Conservation (phyloP, 2,888 invertebrate species). For the Hypolimnas misippus region DNA sequence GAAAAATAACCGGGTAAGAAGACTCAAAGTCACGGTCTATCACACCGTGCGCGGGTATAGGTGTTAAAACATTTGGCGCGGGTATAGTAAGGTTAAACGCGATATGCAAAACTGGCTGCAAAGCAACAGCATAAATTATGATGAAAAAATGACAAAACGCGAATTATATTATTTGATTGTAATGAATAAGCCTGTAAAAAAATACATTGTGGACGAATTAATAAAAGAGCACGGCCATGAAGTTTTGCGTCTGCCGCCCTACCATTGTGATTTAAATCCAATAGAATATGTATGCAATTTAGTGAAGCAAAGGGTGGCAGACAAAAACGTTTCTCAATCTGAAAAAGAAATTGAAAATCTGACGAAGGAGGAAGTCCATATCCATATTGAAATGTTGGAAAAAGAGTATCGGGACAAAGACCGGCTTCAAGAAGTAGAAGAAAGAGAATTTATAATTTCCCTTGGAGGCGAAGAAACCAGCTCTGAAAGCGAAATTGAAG, state of each 20-base stretch:
- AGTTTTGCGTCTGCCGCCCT: too few relatives aligned
- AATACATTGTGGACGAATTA: too few relatives aligned
- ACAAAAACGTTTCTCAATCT: conserved; percentile 47
- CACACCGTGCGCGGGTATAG: conserved; percentile 9
- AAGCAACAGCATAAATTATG: conserved; percentile 37
- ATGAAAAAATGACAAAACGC: conserved; percentile 39
- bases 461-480: too few relatives aligned
- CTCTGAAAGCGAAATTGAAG: too few relatives aligned
- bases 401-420: conserved; percentile 39
- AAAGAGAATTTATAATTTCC: too few relatives aligned
- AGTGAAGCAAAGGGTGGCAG: conserved; percentile 48
- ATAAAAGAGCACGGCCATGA: too few relatives aligned
- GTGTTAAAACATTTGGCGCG: conserved; percentile 11
- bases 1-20: too few relatives aligned
- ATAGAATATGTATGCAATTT: conserved; percentile 47
- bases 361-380: conserved; percentile 38
- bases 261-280: conserved; percentile 7
- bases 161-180: conserved; percentile 13
- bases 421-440: conserved; percentile 28
- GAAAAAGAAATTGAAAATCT: conserved; percentile 46
- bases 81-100: conserved; percentile 11
- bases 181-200: too few relatives aligned
- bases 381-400: too few relatives aligned
- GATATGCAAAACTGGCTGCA: conserved; percentile 43
- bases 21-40: too few relatives aligned